A percentile compares a stretch with the other conserved stretches of the same genome.
These are phyloP conservation scores for Drosophila meridionalis DNA, from an alignment of 2,888 invertebrate genomes.

Conservation along the genomic window DNA sequence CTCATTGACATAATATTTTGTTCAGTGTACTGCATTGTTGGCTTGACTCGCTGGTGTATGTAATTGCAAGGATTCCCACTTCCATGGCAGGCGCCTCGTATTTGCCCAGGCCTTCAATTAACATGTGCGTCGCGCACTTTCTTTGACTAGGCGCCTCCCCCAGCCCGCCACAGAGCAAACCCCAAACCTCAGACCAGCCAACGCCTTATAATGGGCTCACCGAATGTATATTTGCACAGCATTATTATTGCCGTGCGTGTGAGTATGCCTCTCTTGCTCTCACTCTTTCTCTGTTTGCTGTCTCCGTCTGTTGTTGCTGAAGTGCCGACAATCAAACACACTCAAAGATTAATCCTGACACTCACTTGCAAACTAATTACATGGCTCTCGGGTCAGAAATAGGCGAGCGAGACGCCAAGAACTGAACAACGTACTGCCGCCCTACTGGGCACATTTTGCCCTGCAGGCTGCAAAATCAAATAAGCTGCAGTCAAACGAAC, in stretches of 20 bases:
- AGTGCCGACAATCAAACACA: constrained; percentile 78
- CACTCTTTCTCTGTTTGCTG: constrained; percentile 6
- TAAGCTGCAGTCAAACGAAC: constrained; percentile 55
- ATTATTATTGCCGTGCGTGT: constrained; percentile 52
- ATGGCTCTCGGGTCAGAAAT: constrained; percentile 74
- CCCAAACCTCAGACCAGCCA: not conserved
- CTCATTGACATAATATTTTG: constrained; percentile 10
- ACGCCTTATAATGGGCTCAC: constrained; percentile 49
- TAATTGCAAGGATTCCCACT: constrained; percentile 58
- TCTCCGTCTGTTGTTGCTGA: constrained; percentile 34
- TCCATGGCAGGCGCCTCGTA: constrained; percentile 9
- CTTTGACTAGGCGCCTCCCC: constrained; percentile 49
- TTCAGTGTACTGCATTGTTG: constrained; percentile 48
- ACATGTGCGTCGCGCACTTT: constrained; percentile 72
- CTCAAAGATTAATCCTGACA: constrained; percentile 80
- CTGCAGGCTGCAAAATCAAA: constrained; percentile 51
- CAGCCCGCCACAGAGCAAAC: not conserved
- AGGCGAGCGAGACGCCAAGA: constrained; percentile 11
- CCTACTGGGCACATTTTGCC: constrained; percentile 32
- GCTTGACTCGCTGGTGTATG: constrained; percentile 35
- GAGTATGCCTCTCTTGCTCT: constrained; percentile 6
- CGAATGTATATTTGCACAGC: constrained; percentile 63
- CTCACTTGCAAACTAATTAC: constrained; percentile 82
- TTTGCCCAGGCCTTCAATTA: constrained; percentile 73
- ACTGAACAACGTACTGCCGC: constrained; percentile 5